phyloP scores from a whole-genome alignment of 1,140 invertebrate genomes.

The Lanistes nyassanus region DNA sequence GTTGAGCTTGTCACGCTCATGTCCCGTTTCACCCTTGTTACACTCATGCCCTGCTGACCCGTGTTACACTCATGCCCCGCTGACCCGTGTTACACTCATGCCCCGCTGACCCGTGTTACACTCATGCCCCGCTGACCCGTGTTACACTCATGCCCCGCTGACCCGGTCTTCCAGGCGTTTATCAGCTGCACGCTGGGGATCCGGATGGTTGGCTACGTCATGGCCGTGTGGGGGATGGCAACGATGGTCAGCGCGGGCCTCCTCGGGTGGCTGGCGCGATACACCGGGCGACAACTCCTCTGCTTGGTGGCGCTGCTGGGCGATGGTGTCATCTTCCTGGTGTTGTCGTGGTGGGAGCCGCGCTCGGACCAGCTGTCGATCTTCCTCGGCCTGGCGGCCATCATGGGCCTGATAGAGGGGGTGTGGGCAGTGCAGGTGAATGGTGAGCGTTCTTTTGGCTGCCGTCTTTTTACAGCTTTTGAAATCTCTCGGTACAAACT shows the following conservation, averaged over 20 bases:
- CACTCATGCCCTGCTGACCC: too few relatives aligned
- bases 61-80: too few relatives aligned
- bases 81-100: too few relatives aligned
- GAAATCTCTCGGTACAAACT: too few relatives aligned
- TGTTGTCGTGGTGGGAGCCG: conserved; percentile 77
- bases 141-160: too few relatives aligned
- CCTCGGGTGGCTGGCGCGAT: conserved; percentile 91
- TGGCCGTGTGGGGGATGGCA: conserved; percentile 92
- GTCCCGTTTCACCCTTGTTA: too few relatives aligned
- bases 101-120: too few relatives aligned
- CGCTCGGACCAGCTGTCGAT: conserved; percentile 80
- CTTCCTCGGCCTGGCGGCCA: conserved; percentile 87
- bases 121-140: too few relatives aligned
- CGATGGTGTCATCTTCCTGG: conserved; percentile 31
- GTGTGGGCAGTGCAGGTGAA: conserved; percentile 97
- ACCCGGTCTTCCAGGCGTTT: conserved; percentile 76
- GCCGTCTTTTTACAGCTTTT: too few relatives aligned
- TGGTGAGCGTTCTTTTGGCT: conserved; percentile 71
- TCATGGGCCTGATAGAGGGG: conserved; percentile 93
- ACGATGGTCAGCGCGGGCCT: conserved; percentile 75
- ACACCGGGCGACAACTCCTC: conserved; percentile 85
- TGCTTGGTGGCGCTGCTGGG: conserved; percentile 71
- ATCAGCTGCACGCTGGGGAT: conserved; percentile 91
- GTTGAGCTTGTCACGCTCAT: too few relatives aligned
- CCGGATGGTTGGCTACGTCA: conserved; percentile 89